Evolutionary conservation across 2,888 invertebrate genomes (phyloP).

Genomic region (Phrixothrix hirtus): DNA sequence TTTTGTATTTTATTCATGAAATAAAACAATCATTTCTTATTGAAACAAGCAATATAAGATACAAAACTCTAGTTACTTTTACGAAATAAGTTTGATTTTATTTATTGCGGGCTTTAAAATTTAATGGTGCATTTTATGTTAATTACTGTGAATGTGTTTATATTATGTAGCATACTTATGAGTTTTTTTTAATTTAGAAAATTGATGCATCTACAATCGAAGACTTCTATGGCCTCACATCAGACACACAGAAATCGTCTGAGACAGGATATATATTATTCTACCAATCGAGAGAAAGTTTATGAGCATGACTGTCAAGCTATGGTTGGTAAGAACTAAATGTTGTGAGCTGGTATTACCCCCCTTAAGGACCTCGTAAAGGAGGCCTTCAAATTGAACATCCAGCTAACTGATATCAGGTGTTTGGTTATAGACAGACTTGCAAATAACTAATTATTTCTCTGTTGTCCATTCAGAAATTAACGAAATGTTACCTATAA

Average conservation of each 20-base stretch:
- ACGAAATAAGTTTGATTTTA: no score
- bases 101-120: no score
- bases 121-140: no score
- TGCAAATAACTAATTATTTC: constrained; percentile 17
- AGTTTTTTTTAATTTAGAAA: constrained; percentile 68
- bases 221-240: constrained; percentile 99
- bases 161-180: no score
- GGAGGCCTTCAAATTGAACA: constrained; percentile 7
- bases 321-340: constrained; percentile 11
- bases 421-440: constrained; percentile 22
- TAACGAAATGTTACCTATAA: constrained; percentile 29
- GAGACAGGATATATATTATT: constrained; percentile 99
- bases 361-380: constrained; percentile 7
- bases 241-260: constrained; percentile 98
- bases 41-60: no score
- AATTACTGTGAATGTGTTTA: no score
- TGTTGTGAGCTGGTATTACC: no score
- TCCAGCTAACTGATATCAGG: constrained; percentile 3
- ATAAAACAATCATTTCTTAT: no score
- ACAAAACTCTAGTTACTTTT: no score
- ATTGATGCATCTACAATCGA: constrained; percentile 99
- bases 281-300: constrained; percentile 79
- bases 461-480: constrained; percentile 22
- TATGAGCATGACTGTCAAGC: constrained; percentile 39
- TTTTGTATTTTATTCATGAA: no score